Conservation (phyloP, 92 coral and sea anemone genomes). For the Zoanthus sansibaricus region DNA sequence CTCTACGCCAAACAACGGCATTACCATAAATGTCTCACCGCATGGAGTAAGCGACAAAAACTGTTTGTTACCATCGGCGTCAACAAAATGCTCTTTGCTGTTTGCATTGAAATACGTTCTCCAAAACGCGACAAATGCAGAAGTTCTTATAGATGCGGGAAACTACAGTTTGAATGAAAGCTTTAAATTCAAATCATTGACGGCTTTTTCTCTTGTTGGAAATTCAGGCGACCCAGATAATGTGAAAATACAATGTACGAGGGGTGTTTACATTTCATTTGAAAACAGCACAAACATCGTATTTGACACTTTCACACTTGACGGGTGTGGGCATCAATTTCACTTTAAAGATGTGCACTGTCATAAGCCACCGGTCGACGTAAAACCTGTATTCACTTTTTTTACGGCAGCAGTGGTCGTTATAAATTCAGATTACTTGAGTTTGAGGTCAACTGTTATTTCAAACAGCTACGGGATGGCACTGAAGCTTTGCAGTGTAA, state of each 20-base stretch:
- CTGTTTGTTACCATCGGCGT: conserved; percentile 6
- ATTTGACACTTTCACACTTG: conserved; percentile 54
- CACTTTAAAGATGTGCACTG: neutral
- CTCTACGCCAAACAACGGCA: neutral
- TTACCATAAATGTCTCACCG: neutral
- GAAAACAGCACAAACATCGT: conserved; percentile 63
- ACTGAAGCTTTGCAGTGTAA: conserved; percentile 72
- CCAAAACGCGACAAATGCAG: neutral
- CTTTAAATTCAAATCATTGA: conserved; percentile 51
- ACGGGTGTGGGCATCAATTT: conserved; percentile 70
- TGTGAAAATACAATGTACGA: conserved; percentile 66
- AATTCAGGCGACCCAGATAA: conserved; percentile 23
- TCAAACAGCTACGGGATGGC: conserved; percentile 79
- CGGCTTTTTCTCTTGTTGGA: conserved; percentile 55
- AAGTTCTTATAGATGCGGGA: conserved; percentile 31
- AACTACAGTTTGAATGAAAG: conserved; percentile 64
- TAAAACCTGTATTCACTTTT: conserved; percentile 7
- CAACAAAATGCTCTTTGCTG: conserved; percentile 14
- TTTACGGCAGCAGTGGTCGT: conserved; percentile 70
- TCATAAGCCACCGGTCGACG: neutral
- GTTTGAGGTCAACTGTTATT: conserved; percentile 51
- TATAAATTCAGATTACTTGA: conserved; percentile 67
- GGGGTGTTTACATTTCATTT: conserved; percentile 70
- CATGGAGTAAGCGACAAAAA: conserved; percentile 4
- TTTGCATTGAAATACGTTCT: conserved; percentile 29